Percentiles rank a stretch among this genome's conserved stretches.
These are phyloP conservation scores for Eleginops maclovinus DNA, from an alignment of 2,113 vertebrate species.

Conservation along the genomic window DNA sequence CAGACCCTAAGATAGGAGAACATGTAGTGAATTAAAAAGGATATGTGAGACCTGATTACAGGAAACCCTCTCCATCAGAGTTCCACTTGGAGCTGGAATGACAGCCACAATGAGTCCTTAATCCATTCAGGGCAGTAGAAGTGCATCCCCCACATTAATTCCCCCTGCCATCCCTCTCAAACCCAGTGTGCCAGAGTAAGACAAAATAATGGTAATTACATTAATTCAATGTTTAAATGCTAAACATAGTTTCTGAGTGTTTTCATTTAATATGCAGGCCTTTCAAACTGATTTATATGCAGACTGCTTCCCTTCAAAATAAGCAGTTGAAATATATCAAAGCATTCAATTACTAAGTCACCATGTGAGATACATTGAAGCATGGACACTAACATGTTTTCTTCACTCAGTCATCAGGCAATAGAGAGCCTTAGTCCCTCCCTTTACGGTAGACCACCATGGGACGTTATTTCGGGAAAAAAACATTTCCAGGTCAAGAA, in stretches of 20 bases:
- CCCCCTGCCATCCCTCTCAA: neutral
- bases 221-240: neutral
- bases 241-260: neutral
- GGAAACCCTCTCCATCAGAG: neutral
- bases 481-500: too few relatives aligned
- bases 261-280: neutral
- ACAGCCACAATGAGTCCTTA: neutral
- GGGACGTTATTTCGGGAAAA: too few relatives aligned
- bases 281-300: conserved; percentile 1
- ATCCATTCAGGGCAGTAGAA: neutral
- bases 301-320: neutral
- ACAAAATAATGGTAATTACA: neutral
- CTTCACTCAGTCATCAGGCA: neutral
- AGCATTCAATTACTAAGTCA: neutral
- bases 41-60: neutral
- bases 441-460: too few relatives aligned
- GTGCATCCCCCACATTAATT: neutral
- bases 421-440: too few relatives aligned
- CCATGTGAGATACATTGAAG: conserved; percentile 1
- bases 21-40: neutral
- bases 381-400: neutral
- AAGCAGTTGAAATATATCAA: neutral
- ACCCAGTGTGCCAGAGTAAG: neutral
- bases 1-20: conserved; percentile 36
- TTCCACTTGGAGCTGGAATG: neutral